Percentiles rank a stretch among this genome's conserved stretches.
Conservation (phyloP, 1,140 invertebrate species). For the Hetaerina americana region DNA sequence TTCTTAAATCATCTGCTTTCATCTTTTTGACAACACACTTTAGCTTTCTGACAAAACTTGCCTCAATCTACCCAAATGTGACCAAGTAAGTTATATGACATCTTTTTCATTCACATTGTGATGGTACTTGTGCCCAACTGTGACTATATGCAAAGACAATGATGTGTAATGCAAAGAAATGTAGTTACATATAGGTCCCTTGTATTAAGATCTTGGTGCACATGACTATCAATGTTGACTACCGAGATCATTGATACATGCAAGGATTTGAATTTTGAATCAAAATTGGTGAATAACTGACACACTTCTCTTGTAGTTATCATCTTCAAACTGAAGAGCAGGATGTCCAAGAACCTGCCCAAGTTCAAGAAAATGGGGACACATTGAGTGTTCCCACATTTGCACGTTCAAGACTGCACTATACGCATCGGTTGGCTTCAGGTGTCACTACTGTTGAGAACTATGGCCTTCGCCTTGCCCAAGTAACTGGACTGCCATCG, state of each 20-base stretch:
- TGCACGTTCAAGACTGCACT: constrained; percentile 15
- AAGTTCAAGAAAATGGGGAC: neutral
- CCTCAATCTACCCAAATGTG: constrained; percentile 60
- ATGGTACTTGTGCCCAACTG: no score
- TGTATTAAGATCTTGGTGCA: no score
- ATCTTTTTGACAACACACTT: constrained; percentile 77
- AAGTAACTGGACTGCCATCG: constrained; percentile 22
- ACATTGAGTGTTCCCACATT: neutral
- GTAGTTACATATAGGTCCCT: no score
- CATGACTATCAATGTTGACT: no score
- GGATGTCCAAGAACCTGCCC: neutral
- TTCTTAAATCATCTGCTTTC: constrained; percentile 55
- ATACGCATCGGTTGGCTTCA: constrained; percentile 29
- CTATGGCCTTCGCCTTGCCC: constrained; percentile 35
- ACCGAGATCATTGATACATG: no score
- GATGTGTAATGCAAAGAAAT: no score
- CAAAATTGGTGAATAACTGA: neutral
- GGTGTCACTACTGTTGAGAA: constrained; percentile 27
- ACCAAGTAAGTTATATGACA: constrained; percentile 47
- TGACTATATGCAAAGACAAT: no score
- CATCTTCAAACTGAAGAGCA: constrained; percentile 14
- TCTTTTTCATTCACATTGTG: no score
- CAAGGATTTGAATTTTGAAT: no score
- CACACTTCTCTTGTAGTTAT: no score
- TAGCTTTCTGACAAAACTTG: constrained; percentile 53